These are phyloP conservation scores for Antechinus flavipes DNA, from an alignment of 2,113 vertebrate genomes.

Conservation along the genomic window DNA sequence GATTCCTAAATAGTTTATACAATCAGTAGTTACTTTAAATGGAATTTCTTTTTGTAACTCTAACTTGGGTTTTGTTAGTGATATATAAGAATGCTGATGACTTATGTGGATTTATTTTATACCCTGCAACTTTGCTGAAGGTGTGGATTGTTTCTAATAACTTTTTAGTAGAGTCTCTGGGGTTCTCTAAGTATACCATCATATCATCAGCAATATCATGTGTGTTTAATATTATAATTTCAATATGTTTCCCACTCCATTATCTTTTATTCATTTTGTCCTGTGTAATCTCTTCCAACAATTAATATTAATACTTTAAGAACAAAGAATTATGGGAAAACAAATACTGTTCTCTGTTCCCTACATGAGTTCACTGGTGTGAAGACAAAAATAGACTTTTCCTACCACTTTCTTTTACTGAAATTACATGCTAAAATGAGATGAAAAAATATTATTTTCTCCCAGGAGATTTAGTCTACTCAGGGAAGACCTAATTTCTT, in stretches of 20 bases:
- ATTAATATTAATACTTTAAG: neutral
- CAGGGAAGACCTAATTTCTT: neutral
- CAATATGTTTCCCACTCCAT: neutral
- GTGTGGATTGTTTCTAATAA: no score
- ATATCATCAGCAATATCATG: no score
- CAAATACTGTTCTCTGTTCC: neutral
- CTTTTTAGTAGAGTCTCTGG: no score
- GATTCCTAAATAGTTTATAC: no score
- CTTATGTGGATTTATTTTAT: no score
- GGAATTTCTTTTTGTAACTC: no score
- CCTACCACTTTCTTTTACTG: neutral
- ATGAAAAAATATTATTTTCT: neutral
- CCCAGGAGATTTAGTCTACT: neutral
- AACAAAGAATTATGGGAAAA: neutral
- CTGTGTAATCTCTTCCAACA: neutral
- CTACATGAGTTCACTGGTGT: neutral
- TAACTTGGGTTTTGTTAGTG: no score
- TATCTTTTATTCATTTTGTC: neutral
- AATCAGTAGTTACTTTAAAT: no score
- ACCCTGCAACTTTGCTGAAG: no score
- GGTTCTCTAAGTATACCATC: no score
- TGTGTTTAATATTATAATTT: neutral
- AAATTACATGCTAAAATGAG: neutral
- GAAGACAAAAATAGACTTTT: neutral
- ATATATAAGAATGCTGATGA: no score